Conservation (phyloP, 2,797 vertebrate genomes). For the Oreochromis mossambicus region DNA sequence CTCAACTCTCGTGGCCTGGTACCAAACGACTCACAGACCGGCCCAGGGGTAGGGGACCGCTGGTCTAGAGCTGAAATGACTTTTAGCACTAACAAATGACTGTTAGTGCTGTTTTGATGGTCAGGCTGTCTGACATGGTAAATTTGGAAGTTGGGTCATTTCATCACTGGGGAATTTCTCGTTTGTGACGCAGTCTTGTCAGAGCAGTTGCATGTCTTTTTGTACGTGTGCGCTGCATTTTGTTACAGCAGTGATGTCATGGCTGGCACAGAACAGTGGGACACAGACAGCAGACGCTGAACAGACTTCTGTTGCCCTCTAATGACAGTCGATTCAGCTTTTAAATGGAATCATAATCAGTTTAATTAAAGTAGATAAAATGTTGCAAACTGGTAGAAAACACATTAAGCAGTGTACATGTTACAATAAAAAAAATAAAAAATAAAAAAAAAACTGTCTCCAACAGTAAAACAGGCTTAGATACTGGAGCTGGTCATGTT, state of each 20-base stretch:
- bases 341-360: background rate
- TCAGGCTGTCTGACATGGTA: background rate
- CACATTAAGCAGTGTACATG: background rate
- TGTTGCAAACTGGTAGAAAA: background rate
- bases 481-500: background rate
- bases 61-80: too few species aligned
- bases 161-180: slow-evolving; percentile 21
- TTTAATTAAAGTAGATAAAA: slow-evolving; percentile 28
- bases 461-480: background rate
- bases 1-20: too few species aligned
- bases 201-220: slow-evolving; percentile 22
- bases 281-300: background rate
- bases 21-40: too few species aligned
- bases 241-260: slow-evolving; percentile 33
- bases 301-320: background rate
- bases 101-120: background rate
- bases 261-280: slow-evolving; percentile 9
- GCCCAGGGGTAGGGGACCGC: too few species aligned
- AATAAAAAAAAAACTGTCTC: background rate
- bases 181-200: slow-evolving; percentile 13
- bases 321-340: background rate
- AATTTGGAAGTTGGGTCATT: slow-evolving; percentile 20
- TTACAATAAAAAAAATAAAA: background rate
- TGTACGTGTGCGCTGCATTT: slow-evolving; percentile 20
- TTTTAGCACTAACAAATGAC: too few species aligned